Conservation (phyloP, 2,797 vertebrate genomes). For the Pampus argenteus region DNA sequence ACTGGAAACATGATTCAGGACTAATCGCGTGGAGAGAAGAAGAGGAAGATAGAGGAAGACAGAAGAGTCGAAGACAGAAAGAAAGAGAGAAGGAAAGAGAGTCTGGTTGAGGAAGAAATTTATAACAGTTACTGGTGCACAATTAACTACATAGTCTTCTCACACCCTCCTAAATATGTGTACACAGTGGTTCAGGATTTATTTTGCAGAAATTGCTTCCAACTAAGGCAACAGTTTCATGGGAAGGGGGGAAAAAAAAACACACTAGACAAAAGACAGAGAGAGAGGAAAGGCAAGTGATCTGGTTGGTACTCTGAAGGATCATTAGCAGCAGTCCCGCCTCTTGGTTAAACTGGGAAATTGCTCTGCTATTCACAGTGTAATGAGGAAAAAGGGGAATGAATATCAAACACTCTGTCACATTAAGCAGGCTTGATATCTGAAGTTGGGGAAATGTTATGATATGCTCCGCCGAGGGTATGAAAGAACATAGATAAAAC, state of each 20-base stretch:
- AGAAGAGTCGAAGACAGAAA: background rate
- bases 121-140: background rate
- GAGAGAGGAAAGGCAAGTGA: background rate
- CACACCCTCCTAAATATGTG: background rate
- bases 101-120: background rate
- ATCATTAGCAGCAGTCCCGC: constrained; percentile 14
- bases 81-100: constrained; percentile 2
- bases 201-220: background rate
- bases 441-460: constrained; percentile 8
- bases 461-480: background rate
- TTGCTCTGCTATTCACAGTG: constrained; percentile 14
- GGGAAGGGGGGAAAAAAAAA: background rate
- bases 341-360: constrained; percentile 31
- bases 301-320: constrained; percentile 11
- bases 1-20: constrained; percentile 45
- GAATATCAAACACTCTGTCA: constrained; percentile 30
- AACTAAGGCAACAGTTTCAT: background rate
- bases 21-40: constrained; percentile 28
- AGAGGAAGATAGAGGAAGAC: background rate
- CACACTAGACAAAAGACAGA: background rate
- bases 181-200: background rate
- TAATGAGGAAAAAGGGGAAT: constrained; percentile 30
- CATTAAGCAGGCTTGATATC: constrained; percentile 10
- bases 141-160: background rate
- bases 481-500: constrained; percentile 5